A percentile compares a stretch with the other conserved stretches of the same genome.
phyloP scores from a whole-genome alignment of 2,888 invertebrate species.

The Branchinecta sandiegonensis region DNA sequence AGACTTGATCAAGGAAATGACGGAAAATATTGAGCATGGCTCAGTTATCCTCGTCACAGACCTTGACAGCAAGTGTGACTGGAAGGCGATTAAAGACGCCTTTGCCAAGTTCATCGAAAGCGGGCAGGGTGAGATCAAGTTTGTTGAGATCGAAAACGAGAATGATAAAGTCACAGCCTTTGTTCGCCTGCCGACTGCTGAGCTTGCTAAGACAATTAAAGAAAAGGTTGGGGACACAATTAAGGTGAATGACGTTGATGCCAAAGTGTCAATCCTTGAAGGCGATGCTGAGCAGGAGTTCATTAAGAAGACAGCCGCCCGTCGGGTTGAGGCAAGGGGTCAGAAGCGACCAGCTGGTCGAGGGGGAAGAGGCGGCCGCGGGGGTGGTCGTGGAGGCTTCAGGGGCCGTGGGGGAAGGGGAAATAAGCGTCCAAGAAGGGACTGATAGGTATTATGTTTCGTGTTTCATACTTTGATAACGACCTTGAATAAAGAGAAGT shows the following conservation, averaged over 20 bases:
- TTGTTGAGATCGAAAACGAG: slow-evolving; percentile 50
- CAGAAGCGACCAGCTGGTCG: background rate
- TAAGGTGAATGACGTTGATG: slow-evolving; percentile 38
- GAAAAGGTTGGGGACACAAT: slow-evolving; percentile 31
- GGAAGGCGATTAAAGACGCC: slow-evolving; percentile 43
- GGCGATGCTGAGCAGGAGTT: slow-evolving; percentile 53
- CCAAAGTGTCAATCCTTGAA: slow-evolving; percentile 45
- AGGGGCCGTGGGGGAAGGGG: background rate
- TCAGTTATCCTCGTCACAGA: slow-evolving; percentile 32
- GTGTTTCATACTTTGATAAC: no score
- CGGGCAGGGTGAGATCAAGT: slow-evolving; percentile 27
- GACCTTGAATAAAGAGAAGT: no score
- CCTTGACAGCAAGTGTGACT: slow-evolving; percentile 24
- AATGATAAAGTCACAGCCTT: slow-evolving; percentile 46
- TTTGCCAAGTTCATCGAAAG: slow-evolving; percentile 25
- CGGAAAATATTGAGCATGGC: slow-evolving; percentile 28
- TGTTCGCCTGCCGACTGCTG: slow-evolving; percentile 4
- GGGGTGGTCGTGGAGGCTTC: background rate
- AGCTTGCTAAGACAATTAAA: slow-evolving; percentile 34
- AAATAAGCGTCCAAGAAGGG: background rate
- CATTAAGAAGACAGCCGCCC: slow-evolving; percentile 31
- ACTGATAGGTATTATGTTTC: no score
- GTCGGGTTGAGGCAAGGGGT: background rate
- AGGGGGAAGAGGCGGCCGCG: background rate
- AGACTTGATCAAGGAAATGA: slow-evolving; percentile 29